Base-by-base conservation (phyloP, 2,113 vertebrate species). In the Aspiorhynchus laticeps region DNA sequence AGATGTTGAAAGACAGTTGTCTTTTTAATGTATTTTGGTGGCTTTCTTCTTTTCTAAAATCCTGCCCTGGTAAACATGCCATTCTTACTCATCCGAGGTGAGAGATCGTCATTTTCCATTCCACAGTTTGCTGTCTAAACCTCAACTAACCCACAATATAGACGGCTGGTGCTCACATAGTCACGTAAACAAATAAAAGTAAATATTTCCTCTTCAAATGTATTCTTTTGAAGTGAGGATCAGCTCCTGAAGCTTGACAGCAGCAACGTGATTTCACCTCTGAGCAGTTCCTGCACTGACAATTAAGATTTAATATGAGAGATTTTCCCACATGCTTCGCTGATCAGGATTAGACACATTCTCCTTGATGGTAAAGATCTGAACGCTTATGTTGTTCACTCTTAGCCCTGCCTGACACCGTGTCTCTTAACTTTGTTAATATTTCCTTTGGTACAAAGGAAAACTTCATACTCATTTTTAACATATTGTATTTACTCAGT, bases 181-280 rank as follows among this genome's bases (percentile, higher is more conserved):
- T 24, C 76, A 33, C 4, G 5, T 21, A 33, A 79, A 12, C 46
- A 79, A 78, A 33, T 33, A n/a, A 78, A 33, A 53, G 48, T 79
- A 53, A 79, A 79, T 56, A 1, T 79, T 79, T 79, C 26, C 43
- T 28, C 26, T 78, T 78, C 46, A 78, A 53, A 24, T 21, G 5
- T 46, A 31, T 78, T 78, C 46, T 51, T 78, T 78, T 78, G 28
- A 53, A 53, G 76, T 56, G 17, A 78, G 9, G 7, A 78, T 53
- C 46, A 78, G 46, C 76, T 36, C 28, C 15, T 21, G 28, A 79
- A 79, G 19, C 76, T 56, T 79, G 26, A 24, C 28, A 36, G 36
- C 76, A 56, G 28, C 24, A 3, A 56, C 19, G 56, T 79, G 76
- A 79, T 79, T 79, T 79, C 76, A 53, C 17, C 19, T 79, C 76